These are phyloP conservation scores for Mycalesis mineus DNA, from an alignment of 2,888 invertebrate genomes.

Conservation along the genomic window DNA sequence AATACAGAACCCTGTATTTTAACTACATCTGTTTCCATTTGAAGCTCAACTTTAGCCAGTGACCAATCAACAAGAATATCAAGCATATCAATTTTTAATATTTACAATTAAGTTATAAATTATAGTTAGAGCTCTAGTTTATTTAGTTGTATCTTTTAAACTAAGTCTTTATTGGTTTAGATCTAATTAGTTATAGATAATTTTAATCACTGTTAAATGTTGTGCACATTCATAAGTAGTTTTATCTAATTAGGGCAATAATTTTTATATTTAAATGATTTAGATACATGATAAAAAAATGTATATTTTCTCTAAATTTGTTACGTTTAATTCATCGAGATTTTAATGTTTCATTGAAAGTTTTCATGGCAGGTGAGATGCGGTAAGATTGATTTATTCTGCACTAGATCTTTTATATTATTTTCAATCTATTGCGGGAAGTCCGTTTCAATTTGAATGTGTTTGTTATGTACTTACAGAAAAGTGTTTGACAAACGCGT, in stretches of 20 bases:
- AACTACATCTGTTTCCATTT: too few relatives aligned
- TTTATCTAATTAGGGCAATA: slow-evolving; percentile 67
- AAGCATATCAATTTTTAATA: slow-evolving; percentile 65
- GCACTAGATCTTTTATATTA: neutral
- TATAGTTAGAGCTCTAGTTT: slow-evolving; percentile 52
- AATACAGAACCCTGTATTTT: too few relatives aligned
- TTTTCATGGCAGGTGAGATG: neutral
- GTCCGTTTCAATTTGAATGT: too few relatives aligned
- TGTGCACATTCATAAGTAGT: slow-evolving; percentile 73
- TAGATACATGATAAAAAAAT: slow-evolving; percentile 30
- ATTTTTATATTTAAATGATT: slow-evolving; percentile 46
- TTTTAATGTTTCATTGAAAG: slow-evolving; percentile 20
- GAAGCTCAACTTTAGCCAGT: slow-evolving; percentile 42
- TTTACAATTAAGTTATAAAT: slow-evolving; percentile 43
- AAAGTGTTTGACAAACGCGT: too few relatives aligned
- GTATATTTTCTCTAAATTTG: slow-evolving; percentile 32
- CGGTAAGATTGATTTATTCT: neutral
- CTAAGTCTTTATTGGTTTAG: slow-evolving; percentile 59
- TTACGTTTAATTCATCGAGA: slow-evolving; percentile 22
- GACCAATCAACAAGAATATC: slow-evolving; percentile 66
- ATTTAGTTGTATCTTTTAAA: slow-evolving; percentile 49
- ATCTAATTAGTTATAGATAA: slow-evolving; percentile 61
- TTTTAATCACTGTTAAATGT: slow-evolving; percentile 78
- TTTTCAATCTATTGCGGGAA: too few relatives aligned
- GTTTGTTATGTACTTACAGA: too few relatives aligned